A percentile compares a stretch with the other conserved stretches of the same genome.
Conservation (phyloP, 2,797 vertebrate species). For the Lycodopsis pacificus region DNA sequence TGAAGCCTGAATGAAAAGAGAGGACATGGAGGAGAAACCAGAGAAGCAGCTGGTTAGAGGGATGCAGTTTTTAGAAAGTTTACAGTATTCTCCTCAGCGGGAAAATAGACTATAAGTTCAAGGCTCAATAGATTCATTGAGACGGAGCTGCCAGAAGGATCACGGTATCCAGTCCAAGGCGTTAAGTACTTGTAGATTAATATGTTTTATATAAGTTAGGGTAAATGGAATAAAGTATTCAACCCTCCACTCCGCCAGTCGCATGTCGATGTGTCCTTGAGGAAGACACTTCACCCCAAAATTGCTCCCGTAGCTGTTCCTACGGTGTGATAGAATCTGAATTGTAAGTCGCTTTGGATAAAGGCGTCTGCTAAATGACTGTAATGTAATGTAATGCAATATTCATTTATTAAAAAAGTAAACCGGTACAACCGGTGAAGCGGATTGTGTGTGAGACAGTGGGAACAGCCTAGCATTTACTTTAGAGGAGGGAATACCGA, state of each 20-base stretch:
- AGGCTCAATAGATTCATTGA: not conserved
- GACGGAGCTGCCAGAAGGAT: not conserved
- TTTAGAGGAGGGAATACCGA: conserved; percentile 63
- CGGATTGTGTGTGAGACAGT: conserved; percentile 29
- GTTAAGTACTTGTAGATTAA: not conserved
- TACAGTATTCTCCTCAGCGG: not conserved
- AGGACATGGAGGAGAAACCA: not conserved
- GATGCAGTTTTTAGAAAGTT: not conserved
- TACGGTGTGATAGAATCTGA: no score
- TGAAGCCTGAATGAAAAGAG: not conserved
- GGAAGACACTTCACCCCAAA: no score
- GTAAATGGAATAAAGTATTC: not conserved
- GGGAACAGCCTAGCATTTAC: conserved; percentile 35
- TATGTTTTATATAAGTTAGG: not conserved
- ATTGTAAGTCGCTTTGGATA: no score
- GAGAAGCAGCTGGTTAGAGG: not conserved
- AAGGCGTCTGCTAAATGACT: no score
- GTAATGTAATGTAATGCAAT: no score
- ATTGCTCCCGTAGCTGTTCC: no score
- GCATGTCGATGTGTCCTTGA: no score
- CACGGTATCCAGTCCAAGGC: not conserved
- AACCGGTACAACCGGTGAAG: conserved; percentile 18
- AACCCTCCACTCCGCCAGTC: not conserved
- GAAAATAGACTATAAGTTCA: not conserved
- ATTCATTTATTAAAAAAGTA: not conserved